Evolutionary conservation across 2,888 invertebrate species (phyloP), one percentile per base, ranked within the genome.

Genomic region (Lamellibrachia satsuma): DNA sequence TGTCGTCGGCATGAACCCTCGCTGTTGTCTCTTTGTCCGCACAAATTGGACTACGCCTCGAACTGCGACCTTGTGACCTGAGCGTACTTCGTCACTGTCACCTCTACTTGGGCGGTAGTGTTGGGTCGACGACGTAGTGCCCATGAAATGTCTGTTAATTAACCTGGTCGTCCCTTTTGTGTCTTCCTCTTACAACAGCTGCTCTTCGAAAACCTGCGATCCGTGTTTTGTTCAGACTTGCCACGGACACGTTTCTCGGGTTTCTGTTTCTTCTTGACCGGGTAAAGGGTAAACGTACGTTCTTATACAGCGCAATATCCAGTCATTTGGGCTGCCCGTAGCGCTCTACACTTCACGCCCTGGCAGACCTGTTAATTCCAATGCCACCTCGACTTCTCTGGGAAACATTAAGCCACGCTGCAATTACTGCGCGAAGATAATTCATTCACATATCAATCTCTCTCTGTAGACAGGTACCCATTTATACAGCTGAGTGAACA

Each of bases 21-120:
- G 75, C 75, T n/a, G 75, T 4, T 75, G 75, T 75, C 75, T 75
- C 75, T 75, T 75, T 75, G 75, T 75, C 75, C 75, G 75, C 75
- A 75, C 75, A 75, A 75, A 75, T 75, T 75, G 75, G 75, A 75
- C 15, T 75, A 75, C 75, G 75, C 75, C 22, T 75, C 75, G n/a
- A 75, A 75, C 75, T 75, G 75, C 75, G 75, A 75, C 75, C 75
- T 75, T 15, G 75, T 3, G 75, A 75, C 75, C 75, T n/a, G 75
- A 22, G 75, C 75, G 15, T 75, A n/a, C 75, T 75, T n/a, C 75
- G 75, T 75, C 75, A 75, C 75, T 75, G 75, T 75, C 75, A 75
- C 15, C 75, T 22, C 75, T n/a, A 75, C 75, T 75, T 75, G 75
- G 75, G 75, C 75, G 75, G 75, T 22, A 11, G 75, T 75, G 75